These are phyloP conservation scores for Sylvia atricapilla DNA, from an alignment of 2,113 vertebrate species.

Conservation along the genomic window DNA sequence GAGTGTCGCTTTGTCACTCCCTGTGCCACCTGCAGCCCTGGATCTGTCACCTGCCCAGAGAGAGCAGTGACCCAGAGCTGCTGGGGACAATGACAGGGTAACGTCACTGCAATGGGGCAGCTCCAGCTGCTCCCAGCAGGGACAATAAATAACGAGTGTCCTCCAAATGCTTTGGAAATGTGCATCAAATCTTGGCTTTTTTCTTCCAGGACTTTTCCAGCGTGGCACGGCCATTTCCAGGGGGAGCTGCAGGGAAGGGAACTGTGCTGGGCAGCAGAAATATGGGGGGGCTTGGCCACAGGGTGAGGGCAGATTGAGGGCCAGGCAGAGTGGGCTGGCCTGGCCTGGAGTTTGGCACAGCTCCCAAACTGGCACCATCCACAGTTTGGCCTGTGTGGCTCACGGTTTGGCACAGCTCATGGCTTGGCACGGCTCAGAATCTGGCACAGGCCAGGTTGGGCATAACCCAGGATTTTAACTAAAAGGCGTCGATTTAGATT, in stretches of 20 bases:
- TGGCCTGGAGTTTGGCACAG: neutral
- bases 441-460: neutral
- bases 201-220: neutral
- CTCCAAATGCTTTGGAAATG: neutral
- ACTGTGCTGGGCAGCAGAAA: rapidly evolving
- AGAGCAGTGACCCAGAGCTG: neutral
- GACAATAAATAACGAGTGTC: rapidly evolving
- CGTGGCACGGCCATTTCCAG: rapidly evolving
- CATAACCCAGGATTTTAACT: neutral
- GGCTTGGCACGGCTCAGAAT: neutral
- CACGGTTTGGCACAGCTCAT: neutral
- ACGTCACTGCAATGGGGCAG: rapidly evolving
- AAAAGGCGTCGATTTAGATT: neutral
- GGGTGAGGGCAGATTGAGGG: neutral
- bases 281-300: rapidly evolving
- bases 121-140: rapidly evolving
- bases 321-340: neutral
- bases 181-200: rapidly evolving
- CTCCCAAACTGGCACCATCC: neutral
- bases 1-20: neutral
- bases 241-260: neutral
- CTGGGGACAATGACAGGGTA: neutral
- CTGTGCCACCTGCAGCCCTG: neutral
- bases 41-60: neutral
- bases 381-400: neutral